phyloP scores from a whole-genome alignment of 2,797 vertebrate genomes.

The Tokudaia tokunoshimensis region DNA sequence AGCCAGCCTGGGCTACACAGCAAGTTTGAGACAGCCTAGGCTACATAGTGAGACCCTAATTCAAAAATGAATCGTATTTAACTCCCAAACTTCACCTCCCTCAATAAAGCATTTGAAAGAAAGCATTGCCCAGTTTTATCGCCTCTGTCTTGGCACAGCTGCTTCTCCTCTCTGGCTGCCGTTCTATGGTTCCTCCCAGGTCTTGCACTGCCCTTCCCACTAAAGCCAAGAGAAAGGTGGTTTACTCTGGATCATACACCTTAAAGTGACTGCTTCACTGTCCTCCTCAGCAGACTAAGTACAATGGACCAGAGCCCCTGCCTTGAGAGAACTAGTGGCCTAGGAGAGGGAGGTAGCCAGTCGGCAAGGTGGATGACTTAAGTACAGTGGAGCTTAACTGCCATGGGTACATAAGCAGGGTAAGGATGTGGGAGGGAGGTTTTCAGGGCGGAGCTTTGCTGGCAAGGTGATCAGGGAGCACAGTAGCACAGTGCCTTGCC shows the following conservation, averaged over 20 bases:
- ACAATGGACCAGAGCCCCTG: background rate
- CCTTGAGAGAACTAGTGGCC: background rate
- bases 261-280: constrained; percentile 4
- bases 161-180: background rate
- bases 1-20: background rate
- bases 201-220: background rate
- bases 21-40: background rate
- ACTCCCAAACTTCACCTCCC: background rate
- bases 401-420: background rate
- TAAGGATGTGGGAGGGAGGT: background rate
- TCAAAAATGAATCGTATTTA: background rate
- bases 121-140: background rate
- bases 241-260: background rate
- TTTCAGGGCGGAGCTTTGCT: background rate
- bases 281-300: background rate
- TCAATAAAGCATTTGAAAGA: background rate
- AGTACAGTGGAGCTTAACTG: background rate
- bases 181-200: background rate
- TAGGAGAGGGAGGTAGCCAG: background rate
- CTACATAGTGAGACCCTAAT: background rate
- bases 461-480: background rate
- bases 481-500: background rate
- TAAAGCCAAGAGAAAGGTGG: background rate
- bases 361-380: background rate
- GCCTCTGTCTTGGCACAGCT: background rate